phyloP scores from a whole-genome alignment of 1,140 invertebrate genomes.

The Saccostrea cuccullata region DNA sequence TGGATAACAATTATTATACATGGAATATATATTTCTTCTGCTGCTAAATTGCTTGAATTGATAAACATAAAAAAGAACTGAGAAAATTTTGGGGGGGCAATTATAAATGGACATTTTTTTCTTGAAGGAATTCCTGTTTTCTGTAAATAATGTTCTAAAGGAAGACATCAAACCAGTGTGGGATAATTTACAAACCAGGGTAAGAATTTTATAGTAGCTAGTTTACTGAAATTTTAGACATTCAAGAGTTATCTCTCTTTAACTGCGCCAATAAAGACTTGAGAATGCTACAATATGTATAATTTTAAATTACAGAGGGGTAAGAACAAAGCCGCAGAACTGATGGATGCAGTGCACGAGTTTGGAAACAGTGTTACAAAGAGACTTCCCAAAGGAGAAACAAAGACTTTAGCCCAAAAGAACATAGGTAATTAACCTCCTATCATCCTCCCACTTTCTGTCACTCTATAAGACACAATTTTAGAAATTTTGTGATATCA shows the following conservation, averaged over 20 bases:
- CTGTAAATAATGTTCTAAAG: constrained; percentile 20
- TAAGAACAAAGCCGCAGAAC: not conserved
- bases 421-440: constrained; percentile 1
- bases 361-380: constrained; percentile 25
- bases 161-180: not conserved
- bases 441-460: not conserved
- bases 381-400: not conserved
- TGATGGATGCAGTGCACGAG: constrained; percentile 16
- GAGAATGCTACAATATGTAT: not conserved
- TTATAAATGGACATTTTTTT: not conserved
- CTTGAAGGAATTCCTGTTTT: not conserved
- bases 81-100: no score
- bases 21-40: no score
- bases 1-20: no score
- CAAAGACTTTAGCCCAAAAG: not conserved
- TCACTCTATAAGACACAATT: not conserved
- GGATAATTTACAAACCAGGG: constrained; percentile 9
- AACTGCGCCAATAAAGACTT: not conserved
- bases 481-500: no score
- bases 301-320: not conserved
- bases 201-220: not conserved
- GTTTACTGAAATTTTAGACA: not conserved
- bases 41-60: no score
- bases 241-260: constrained; percentile 1
- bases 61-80: no score